Evolutionary conservation across 2,888 invertebrate species (phyloP).

Genomic region (Epistrophe eligans): DNA sequence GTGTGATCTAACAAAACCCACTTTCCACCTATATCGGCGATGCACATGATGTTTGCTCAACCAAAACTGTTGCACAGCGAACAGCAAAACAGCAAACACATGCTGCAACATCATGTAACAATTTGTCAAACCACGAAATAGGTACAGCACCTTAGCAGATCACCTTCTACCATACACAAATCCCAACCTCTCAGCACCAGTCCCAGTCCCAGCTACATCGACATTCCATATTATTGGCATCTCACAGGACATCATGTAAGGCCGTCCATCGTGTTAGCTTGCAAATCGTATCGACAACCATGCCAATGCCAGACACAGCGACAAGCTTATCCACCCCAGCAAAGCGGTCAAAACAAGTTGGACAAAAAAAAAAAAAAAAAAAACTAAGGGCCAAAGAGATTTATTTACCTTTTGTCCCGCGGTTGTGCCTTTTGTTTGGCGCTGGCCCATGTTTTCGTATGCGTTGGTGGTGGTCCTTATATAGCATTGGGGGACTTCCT

Average conservation of each 20-base stretch:
- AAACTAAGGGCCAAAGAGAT: conserved; percentile 76
- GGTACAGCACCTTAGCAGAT: conserved; percentile 69
- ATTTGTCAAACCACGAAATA: conserved; percentile 78
- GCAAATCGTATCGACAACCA: conserved; percentile 69
- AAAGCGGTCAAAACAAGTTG: conserved; percentile 27
- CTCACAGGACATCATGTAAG: conserved; percentile 63
- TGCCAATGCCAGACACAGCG: background rate
- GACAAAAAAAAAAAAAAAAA: background rate
- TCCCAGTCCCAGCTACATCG: conserved; percentile 7
- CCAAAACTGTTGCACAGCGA: conserved; percentile 19
- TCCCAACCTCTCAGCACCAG: background rate
- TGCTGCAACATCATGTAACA: conserved; percentile 79
- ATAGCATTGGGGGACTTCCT: background rate
- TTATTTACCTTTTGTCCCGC: conserved; percentile 78
- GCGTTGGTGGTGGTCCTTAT: conserved; percentile 74
- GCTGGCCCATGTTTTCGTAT: conserved; percentile 37
- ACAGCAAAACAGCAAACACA: conserved; percentile 67
- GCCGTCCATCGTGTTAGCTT: conserved; percentile 70
- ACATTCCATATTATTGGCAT: conserved; percentile 54
- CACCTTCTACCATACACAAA: conserved; percentile 32
- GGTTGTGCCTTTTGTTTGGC: conserved; percentile 63
- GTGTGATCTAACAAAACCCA: conserved; percentile 55
- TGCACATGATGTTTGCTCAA: background rate
- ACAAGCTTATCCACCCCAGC: conserved; percentile 54
- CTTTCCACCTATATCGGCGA: background rate